These are phyloP conservation scores for Conus canariensis DNA, from an alignment of 2,888 invertebrate genomes.

Conservation along the genomic window DNA sequence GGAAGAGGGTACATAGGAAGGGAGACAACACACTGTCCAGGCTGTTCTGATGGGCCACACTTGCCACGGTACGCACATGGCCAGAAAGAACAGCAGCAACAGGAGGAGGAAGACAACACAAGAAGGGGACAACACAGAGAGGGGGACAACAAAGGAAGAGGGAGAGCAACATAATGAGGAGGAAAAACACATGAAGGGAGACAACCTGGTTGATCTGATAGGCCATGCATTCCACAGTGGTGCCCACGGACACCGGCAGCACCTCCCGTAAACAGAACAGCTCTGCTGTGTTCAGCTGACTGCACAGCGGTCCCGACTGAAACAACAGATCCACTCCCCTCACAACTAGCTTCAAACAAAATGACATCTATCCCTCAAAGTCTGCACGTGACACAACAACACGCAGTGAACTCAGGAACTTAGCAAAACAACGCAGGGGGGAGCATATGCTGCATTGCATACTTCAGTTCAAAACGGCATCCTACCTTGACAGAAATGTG, in stretches of 20 bases:
- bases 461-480: too few relatives aligned
- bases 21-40: neutral
- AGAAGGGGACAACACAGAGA: neutral
- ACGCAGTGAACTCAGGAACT: too few relatives aligned
- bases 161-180: neutral
- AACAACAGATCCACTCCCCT: neutral
- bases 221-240: conserved; percentile 72
- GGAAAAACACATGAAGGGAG: neutral
- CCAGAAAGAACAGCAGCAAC: neutral
- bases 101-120: neutral
- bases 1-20: neutral
- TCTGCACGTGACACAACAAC: too few relatives aligned
- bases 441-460: too few relatives aligned
- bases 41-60: too few relatives aligned
- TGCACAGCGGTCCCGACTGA: conserved; percentile 48
- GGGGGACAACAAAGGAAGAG: neutral
- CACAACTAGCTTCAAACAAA: too few relatives aligned
- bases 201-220: conserved; percentile 58
- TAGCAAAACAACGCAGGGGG: too few relatives aligned
- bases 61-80: neutral
- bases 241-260: conserved; percentile 65
- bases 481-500: too few relatives aligned
- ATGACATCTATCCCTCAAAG: too few relatives aligned
- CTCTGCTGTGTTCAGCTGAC: conserved; percentile 62
- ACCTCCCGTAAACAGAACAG: conserved; percentile 63